Evolutionary conservation across 2,888 invertebrate genomes (phyloP).

Genomic region (Nymphalis polychloros): DNA sequence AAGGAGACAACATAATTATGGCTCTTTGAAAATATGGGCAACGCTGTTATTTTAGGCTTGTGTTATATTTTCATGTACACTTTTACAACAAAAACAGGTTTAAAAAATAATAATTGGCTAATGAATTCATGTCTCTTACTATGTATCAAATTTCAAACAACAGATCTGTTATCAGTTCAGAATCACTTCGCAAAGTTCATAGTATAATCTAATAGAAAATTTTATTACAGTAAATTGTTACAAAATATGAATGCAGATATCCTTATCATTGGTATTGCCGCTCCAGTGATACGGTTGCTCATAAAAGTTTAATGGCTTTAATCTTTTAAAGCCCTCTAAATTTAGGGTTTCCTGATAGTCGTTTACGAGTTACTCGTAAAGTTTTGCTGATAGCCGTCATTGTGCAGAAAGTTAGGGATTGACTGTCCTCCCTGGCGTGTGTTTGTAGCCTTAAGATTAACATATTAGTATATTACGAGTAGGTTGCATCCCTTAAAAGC

Average conservation of each 20-base stretch:
- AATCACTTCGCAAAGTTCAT: slow-evolving; percentile 21
- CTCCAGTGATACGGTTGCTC: slow-evolving; percentile 64
- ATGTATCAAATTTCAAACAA: not conserved
- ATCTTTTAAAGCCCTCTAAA: slow-evolving; percentile 70
- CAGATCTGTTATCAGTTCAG: not conserved
- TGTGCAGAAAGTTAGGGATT: slow-evolving; percentile 28
- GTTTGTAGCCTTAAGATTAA: too few relatives aligned
- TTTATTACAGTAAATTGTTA: slow-evolving; percentile 27
- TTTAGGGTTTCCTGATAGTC: slow-evolving; percentile 62
- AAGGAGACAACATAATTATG: too few relatives aligned
- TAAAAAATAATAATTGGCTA: too few relatives aligned
- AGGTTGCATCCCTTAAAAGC: not conserved
- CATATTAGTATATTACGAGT: not conserved
- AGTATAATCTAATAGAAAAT: slow-evolving; percentile 28
- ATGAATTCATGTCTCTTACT: too few relatives aligned
- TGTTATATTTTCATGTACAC: too few relatives aligned
- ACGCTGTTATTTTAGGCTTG: too few relatives aligned
- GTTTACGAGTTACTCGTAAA: slow-evolving; percentile 66
- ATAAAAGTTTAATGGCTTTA: slow-evolving; percentile 74
- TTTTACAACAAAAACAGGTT: too few relatives aligned
- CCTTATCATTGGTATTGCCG: slow-evolving; percentile 59
- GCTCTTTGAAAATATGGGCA: too few relatives aligned
- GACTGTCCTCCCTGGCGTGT: not conserved
- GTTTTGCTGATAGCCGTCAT: slow-evolving; percentile 54
- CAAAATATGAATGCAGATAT: slow-evolving; percentile 35